phyloP scores from a whole-genome alignment of 2,888 invertebrate species.

The Spicauda simplicius region DNA sequence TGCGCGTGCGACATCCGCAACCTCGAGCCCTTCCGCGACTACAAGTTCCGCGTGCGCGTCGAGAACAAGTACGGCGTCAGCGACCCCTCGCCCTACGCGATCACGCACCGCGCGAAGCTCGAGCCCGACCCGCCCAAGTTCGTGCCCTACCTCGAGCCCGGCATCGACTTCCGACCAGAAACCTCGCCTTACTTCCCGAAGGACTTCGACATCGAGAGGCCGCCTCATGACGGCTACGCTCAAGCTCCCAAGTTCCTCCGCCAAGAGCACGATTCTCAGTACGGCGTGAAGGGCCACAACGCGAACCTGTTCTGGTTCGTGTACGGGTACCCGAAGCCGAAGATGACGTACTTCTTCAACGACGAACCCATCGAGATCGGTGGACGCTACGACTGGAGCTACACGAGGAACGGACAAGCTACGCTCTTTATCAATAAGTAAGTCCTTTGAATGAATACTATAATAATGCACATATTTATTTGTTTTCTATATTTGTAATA shows the following conservation, averaged over 20 bases:
- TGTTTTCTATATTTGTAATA: too few relatives aligned
- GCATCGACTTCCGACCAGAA: slow-evolving; percentile 93
- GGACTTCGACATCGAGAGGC: slow-evolving; percentile 96
- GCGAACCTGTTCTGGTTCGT: slow-evolving; percentile 96
- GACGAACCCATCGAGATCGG: slow-evolving; percentile 92
- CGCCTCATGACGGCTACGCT: slow-evolving; percentile 93
- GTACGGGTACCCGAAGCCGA: slow-evolving; percentile 98
- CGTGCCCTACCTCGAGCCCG: slow-evolving; percentile 91
- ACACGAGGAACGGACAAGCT: slow-evolving; percentile 95
- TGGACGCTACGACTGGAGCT: slow-evolving; percentile 93
- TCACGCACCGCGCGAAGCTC: slow-evolving; percentile 91
- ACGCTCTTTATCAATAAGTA: slow-evolving; percentile 95
- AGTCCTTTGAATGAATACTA: slow-evolving; percentile 48
- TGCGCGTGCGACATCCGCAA: slow-evolving; percentile 96
- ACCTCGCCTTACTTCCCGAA: slow-evolving; percentile 95
- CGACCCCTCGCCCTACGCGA: slow-evolving; percentile 96
- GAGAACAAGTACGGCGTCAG: slow-evolving; percentile 98
- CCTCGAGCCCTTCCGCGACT: slow-evolving; percentile 96
- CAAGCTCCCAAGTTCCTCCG: slow-evolving; percentile 95
- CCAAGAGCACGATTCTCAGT: slow-evolving; percentile 93
- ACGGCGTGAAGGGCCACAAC: slow-evolving; percentile 96
- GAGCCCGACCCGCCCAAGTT: slow-evolving; percentile 92
- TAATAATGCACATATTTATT: too few relatives aligned
- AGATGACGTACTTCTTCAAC: slow-evolving; percentile 95
- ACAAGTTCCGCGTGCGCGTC: slow-evolving; percentile 97